Evolutionary conservation across 2,888 invertebrate species (phyloP).

Genomic region (Parnassius apollo): DNA sequence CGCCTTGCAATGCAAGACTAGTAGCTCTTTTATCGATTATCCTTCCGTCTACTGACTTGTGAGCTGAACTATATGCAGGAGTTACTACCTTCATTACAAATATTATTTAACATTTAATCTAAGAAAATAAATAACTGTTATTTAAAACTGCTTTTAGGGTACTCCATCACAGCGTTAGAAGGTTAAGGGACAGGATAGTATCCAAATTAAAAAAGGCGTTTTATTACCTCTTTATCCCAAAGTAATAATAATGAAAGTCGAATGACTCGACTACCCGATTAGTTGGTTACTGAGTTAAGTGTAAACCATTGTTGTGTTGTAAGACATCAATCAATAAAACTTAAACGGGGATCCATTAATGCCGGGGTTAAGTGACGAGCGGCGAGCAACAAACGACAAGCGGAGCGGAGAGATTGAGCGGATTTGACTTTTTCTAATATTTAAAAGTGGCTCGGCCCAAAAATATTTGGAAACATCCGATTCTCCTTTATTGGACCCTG

Average conservation of each 20-base stretch:
- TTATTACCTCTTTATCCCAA: constrained; percentile 7
- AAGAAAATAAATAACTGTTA: neutral
- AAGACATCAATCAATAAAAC: constrained; percentile 48
- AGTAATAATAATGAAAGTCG: constrained; percentile 16
- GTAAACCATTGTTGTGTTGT: constrained; percentile 31
- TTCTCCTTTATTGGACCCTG: too few species aligned
- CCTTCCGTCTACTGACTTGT: too few species aligned
- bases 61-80: too few species aligned
- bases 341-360: constrained; percentile 46
- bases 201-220: neutral
- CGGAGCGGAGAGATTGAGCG: neutral
- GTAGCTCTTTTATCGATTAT: too few species aligned
- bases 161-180: neutral
- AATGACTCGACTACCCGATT: constrained; percentile 9
- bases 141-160: neutral
- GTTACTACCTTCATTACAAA: too few species aligned
- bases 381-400: constrained; percentile 4
- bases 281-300: constrained; percentile 23
- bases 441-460: too few species aligned
- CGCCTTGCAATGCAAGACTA: too few species aligned
- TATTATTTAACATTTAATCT: too few species aligned
- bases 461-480: too few species aligned
- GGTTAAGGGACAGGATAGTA: neutral
- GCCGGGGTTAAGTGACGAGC: neutral
- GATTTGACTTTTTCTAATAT: too few species aligned